Evolutionary conservation across 2,797 vertebrate genomes (phyloP).

Genomic region (Gymnocypris eckloni): DNA sequence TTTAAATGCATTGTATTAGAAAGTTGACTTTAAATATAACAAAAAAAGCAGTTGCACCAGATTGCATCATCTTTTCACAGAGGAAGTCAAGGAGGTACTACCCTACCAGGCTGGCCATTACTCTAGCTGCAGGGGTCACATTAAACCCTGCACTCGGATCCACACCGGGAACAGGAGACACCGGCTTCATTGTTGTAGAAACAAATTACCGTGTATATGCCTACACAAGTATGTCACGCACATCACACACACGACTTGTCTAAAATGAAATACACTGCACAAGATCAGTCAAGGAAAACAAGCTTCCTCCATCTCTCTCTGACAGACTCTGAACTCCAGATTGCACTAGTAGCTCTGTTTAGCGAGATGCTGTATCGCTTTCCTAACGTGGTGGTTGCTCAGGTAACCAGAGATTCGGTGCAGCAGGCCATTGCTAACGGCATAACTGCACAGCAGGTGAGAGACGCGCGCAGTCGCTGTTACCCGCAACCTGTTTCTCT

Average conservation of each 20-base stretch:
- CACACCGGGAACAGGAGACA: conserved; percentile 71
- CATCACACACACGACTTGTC: background rate
- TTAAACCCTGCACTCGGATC: conserved; percentile 65
- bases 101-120: conserved; percentile 91
- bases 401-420: conserved; percentile 89
- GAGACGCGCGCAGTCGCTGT: background rate
- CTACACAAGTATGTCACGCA: conserved; percentile 82
- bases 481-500: background rate
- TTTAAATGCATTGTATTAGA: background rate
- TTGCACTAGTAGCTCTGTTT: conserved; percentile 91
- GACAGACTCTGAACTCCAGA: conserved; percentile 90
- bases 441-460: conserved; percentile 92
- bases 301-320: background rate
- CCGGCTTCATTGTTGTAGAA: conserved; percentile 89
- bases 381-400: conserved; percentile 90
- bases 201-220: conserved; percentile 93
- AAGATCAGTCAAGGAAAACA: background rate
- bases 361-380: conserved; percentile 93
- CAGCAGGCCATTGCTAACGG: conserved; percentile 92
- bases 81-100: conserved; percentile 92
- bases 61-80: conserved; percentile 66
- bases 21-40: background rate
- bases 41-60: background rate
- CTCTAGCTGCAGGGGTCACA: conserved; percentile 87
- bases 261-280: background rate